These are phyloP conservation scores for Drosophila stalkeri DNA, from an alignment of 2,888 invertebrate genomes.

Conservation along the genomic window DNA sequence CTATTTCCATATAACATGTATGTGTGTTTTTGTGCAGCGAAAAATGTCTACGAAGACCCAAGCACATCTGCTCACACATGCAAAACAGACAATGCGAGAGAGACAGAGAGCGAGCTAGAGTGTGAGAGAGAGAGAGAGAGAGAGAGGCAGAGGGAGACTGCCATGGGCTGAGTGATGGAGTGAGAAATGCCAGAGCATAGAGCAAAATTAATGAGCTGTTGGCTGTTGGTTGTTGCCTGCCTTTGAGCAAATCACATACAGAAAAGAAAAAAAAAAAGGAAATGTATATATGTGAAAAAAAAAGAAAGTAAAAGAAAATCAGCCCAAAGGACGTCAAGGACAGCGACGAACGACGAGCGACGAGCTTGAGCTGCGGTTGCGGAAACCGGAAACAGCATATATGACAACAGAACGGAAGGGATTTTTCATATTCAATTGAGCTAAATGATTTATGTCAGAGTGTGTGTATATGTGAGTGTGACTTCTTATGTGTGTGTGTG, in stretches of 20 bases:
- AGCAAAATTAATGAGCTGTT: slow-evolving; percentile 77
- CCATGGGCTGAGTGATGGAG: background rate
- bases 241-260: slow-evolving; percentile 61
- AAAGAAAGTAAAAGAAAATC: slow-evolving; percentile 44
- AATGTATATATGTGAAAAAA: slow-evolving; percentile 9
- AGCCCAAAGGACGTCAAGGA: slow-evolving; percentile 43
- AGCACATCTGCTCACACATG: slow-evolving; percentile 48
- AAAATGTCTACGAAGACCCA: slow-evolving; percentile 53
- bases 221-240: slow-evolving; percentile 48
- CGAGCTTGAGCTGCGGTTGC: slow-evolving; percentile 67
- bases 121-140: too few species aligned
- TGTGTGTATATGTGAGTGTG: slow-evolving; percentile 9
- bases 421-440: slow-evolving; percentile 82
- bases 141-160: slow-evolving; percentile 5
- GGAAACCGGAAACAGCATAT: slow-evolving; percentile 84
- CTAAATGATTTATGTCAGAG: slow-evolving; percentile 75
- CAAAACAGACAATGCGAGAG: slow-evolving; percentile 23
- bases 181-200: slow-evolving; percentile 51
- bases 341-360: slow-evolving; percentile 1
- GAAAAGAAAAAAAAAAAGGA: slow-evolving; percentile 6
- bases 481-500: background rate
- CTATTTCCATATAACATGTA: slow-evolving; percentile 39
- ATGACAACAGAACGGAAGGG: slow-evolving; percentile 83
- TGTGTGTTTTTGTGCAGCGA: slow-evolving; percentile 34
- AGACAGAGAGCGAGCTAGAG: slow-evolving; percentile 9